Evolutionary conservation across 2,797 vertebrate species (phyloP), one percentile per base, ranked within the genome.

Genomic region (Sebastes oblongus): DNA sequence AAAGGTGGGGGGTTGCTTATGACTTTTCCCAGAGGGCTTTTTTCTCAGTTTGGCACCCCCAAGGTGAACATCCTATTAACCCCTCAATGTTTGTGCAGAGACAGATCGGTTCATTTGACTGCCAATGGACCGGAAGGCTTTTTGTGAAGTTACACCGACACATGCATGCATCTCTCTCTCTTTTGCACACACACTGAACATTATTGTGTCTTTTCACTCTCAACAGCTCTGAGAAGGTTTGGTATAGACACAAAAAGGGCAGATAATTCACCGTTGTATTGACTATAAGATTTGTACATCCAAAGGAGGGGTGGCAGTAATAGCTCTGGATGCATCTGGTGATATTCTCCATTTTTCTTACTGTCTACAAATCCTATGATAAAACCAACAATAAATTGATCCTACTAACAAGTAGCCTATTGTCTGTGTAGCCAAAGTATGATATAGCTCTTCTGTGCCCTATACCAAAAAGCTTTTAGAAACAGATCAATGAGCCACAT

Each of bases 31-130:
- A 62, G 60, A 71, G 75, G 87, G 52, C 69, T 52, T 83, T 87
- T 84, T 84, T 85, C 78, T 87, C 83, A 80, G 70, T 69, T 84
- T 88, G 86, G 86, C 79, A 69, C 85, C 85, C 84, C 87, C 73
- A 77, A 88, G 92, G 92, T 91, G 89, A 92, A 82, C 89, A 90
- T 91, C 84, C 81, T 85, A 90, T 92, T 90, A 92, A 90, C 89
- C 88, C 87, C 78, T 86, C 70, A 5, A 78, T 91, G 87, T 91
- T 91, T 88, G 77, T 85, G 80, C 78, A 61, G 76, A 80, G 82
- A 89, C 77, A 73, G 64, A 91, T 84, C 81, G 89, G 75, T 84
- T 85, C 85, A 91, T 91, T 89, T 87, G 78, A 87, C 87, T 78
- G 82, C 80, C 85, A 89, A 78, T 89, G 85, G 81, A 83, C 72